A percentile compares a stretch with the other conserved stretches of the same genome.
Evolutionary conservation across 1,140 invertebrate genomes (phyloP).

Genomic region (Megathymus violae): DNA sequence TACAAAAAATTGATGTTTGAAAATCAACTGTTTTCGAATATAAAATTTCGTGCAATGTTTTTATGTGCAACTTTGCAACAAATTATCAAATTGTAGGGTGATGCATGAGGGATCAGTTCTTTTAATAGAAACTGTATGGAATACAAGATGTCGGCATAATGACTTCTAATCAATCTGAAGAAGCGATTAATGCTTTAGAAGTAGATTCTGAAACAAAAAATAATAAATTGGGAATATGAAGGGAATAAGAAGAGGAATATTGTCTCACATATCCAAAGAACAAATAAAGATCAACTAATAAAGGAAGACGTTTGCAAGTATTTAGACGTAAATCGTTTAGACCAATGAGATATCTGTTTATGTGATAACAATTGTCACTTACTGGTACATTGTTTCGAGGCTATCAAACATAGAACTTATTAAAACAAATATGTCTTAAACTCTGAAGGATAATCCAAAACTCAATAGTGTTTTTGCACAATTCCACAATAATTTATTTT

Average conservation of each 20-base stretch:
- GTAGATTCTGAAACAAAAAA: conserved; percentile 51
- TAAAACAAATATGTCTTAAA: conserved; percentile 43
- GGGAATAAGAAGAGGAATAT: conserved; percentile 38
- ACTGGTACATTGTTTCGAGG: neutral
- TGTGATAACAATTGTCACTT: neutral
- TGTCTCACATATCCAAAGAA: neutral
- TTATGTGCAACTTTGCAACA: neutral
- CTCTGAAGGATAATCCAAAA: conserved; percentile 61
- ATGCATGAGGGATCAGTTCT: neutral
- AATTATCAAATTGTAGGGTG: neutral
- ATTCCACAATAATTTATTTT: conserved; percentile 73
- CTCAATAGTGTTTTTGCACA: conserved; percentile 64
- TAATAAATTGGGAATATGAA: conserved; percentile 43
- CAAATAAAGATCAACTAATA: too few species aligned
- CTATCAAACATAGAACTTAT: neutral
- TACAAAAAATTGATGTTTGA: too few species aligned
- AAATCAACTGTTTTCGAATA: too few species aligned
- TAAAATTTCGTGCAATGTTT: too few species aligned
- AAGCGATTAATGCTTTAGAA: conserved; percentile 23
- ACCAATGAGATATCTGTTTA: neutral
- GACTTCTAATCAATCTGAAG: conserved; percentile 18
- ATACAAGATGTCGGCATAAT: conserved; percentile 4
- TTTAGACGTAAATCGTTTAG: too few species aligned
- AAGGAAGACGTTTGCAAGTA: too few species aligned
- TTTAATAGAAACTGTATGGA: neutral